These are phyloP conservation scores for Cyphomyrus plagiostoma DNA, from an alignment of 2,113 vertebrate genomes.

Conservation along the genomic window DNA sequence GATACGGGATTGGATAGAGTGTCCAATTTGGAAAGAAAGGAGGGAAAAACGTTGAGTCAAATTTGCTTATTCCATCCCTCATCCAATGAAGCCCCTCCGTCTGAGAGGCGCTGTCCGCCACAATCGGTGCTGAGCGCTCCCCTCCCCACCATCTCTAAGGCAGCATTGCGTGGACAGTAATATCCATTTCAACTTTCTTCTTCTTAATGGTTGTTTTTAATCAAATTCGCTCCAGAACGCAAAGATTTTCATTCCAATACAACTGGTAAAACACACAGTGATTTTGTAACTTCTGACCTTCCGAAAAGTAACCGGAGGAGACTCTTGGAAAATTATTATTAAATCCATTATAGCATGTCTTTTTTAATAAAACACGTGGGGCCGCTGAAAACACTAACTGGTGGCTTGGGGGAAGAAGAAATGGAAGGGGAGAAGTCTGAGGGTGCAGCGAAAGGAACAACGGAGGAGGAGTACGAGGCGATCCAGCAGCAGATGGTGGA, in stretches of 20 bases:
- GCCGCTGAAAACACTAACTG: constrained; percentile 84
- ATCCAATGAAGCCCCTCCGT: constrained; percentile 29
- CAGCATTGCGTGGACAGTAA: neutral
- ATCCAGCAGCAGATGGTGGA: constrained; percentile 95
- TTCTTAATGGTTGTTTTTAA: neutral
- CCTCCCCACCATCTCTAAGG: neutral
- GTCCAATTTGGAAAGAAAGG: neutral
- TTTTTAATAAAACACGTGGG: constrained; percentile 92
- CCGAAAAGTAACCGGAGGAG: constrained; percentile 11
- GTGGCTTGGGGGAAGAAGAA: constrained; percentile 76
- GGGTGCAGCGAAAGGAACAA: constrained; percentile 87
- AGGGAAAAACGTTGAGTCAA: neutral
- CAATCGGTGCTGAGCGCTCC: constrained; percentile 51
- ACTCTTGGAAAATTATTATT: constrained; percentile 15
- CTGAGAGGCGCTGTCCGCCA: constrained; percentile 49
- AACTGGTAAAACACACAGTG: neutral
- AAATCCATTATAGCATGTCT: constrained; percentile 63
- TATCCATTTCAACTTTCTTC: neutral
- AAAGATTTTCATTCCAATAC: neutral
- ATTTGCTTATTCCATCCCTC: constrained; percentile 10
- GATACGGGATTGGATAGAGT: constrained; percentile 4
- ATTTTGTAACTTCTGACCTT: neutral
- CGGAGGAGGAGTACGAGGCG: constrained; percentile 90
- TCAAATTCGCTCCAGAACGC: neutral
- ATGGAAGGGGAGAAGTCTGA: constrained; percentile 74